phyloP scores from a whole-genome alignment of 2,797 vertebrate species.

The Tolypeutes matacus region DNA sequence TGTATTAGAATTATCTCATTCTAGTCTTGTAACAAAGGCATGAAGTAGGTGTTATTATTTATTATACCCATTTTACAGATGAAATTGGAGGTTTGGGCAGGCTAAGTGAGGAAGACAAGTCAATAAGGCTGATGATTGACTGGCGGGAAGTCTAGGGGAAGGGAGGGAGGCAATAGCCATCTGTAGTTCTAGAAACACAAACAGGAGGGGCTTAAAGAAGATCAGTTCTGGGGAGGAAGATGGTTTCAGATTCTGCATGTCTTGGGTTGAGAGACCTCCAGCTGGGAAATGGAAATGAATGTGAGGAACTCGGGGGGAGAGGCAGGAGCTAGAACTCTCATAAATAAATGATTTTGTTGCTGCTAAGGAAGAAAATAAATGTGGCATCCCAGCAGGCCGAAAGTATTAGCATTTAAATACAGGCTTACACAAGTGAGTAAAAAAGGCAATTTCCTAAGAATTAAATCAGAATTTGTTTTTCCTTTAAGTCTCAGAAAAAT shows the following conservation, averaged over 20 bases:
- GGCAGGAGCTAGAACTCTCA: slow-evolving; percentile 31
- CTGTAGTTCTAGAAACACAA: neutral
- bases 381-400: slow-evolving; percentile 46
- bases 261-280: neutral
- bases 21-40: neutral
- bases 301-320: neutral
- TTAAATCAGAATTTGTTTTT: slow-evolving; percentile 73
- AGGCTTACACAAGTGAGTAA: slow-evolving; percentile 67
- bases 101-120: neutral
- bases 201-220: neutral
- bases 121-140: neutral
- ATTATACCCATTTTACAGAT: slow-evolving; percentile 21
- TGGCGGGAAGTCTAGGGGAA: neutral
- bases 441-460: slow-evolving; percentile 69
- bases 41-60: neutral
- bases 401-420: slow-evolving; percentile 82
- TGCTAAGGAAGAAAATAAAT: slow-evolving; percentile 74
- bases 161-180: neutral
- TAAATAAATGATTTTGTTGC: slow-evolving; percentile 73
- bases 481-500: slow-evolving; percentile 63
- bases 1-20: neutral
- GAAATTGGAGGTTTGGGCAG: neutral
- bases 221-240: neutral
- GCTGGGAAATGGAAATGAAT: neutral
- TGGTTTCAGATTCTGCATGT: rapidly evolving